phyloP scores from a whole-genome alignment of 1,140 invertebrate species.

The Grapholita molesta region DNA sequence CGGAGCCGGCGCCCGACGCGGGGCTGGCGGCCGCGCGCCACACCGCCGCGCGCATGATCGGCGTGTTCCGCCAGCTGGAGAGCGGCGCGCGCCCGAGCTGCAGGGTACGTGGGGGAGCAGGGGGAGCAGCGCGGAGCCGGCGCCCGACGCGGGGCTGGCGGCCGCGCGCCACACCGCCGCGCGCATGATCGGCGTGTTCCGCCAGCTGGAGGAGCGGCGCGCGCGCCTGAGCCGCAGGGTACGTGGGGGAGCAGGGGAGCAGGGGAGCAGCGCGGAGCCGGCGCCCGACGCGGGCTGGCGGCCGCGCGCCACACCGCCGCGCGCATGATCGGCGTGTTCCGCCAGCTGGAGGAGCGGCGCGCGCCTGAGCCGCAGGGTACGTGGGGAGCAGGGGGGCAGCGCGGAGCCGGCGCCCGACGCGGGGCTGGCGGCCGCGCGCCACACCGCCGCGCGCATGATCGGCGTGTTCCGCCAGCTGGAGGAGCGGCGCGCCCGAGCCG shows the following conservation, averaged over 20 bases:
- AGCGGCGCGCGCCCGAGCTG: conserved; percentile 87
- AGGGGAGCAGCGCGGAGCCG: no score
- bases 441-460: conserved; percentile 91
- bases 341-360: conserved; percentile 81
- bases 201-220: conserved; percentile 89
- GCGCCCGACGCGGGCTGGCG: no score
- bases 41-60: no score
- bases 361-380: conserved; percentile 22
- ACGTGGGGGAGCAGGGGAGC: conserved; percentile 38
- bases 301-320: no score
- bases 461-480: conserved; percentile 93
- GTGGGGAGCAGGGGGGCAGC: conserved; percentile 25
- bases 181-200: conserved; percentile 91
- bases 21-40: no score
- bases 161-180: conserved; percentile 86
- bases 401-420: conserved; percentile 78
- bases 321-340: conserved; percentile 90
- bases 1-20: no score
- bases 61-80: conserved; percentile 77
- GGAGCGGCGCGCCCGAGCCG: conserved; percentile 82
- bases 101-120: conserved; percentile 9
- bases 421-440: conserved; percentile 80
- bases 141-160: conserved; percentile 72
- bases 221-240: conserved; percentile 59
- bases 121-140: conserved; percentile 75